Evolutionary conservation across 2,797 vertebrate genomes (phyloP), one percentile per base, ranked within the genome.

Genomic region (Sebastes miniatus): DNA sequence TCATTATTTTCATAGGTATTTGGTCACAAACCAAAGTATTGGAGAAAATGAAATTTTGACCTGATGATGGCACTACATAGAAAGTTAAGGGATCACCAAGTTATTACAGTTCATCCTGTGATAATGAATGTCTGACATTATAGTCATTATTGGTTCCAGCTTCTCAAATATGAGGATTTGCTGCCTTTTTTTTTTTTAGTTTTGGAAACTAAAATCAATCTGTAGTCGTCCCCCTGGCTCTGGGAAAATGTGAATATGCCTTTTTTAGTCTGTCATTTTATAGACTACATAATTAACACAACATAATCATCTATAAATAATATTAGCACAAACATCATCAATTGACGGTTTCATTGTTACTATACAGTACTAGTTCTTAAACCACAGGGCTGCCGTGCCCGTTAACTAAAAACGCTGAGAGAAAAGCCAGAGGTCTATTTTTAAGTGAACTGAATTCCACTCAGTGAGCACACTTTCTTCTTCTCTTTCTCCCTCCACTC

Each of bases 381-480:
- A 61, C 25, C 56, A 43, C 5, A 11, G 52, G 11, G 6, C 59
- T 69, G 59, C 18, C 67, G 36, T 65, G 25, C 34, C 77, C 2
- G 12, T 70, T 32, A 2, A 63, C 31, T 50, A 50, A 56, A 85
- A 67, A 47, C 24, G 68, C 64, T 63, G 70, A 71, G 69, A 86
- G 73, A 84, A 86, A 86, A 83, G 71, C 72, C 71, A 83, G 61
- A 62, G 54, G 65, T 88, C 91, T 93, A 78, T 91, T 93, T 91
- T 89, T 93, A 92, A 90, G 76, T 91, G 91, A 91, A 92, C 87
- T 93, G 91, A 85, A 94, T 93, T 92, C 83, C 75, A 70, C 59
- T 57, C 72, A 74, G 80, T 32, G 59, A 84, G 83, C 54, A 64
- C 71, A 83, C 78, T 69, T 73, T 80, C 79, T 78, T 85, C 74